Base-by-base conservation (phyloP, 2,888 invertebrate genomes). In the Crematogaster levior region DNA sequence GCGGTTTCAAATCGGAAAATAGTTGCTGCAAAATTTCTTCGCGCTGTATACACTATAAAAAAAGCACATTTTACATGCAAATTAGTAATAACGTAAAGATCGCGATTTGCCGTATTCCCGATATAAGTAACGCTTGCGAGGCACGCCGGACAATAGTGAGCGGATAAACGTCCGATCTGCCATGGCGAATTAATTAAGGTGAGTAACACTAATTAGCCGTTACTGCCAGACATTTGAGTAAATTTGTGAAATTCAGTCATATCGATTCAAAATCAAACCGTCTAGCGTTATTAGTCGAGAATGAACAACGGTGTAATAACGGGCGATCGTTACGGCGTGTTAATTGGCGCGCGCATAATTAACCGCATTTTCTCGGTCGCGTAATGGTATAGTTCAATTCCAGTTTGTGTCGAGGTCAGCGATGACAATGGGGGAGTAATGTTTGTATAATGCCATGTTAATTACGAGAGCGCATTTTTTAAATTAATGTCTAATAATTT, bases 331-430 rank as follows among this genome's bases (percentile, higher is more conserved):
- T 68, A 56, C 30, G 10, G 34, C 43, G 68, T 30, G 30, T 43
- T 70, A 79, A 79, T 79, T 70, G 77, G 30, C 43, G 5, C 27
- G 34, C 56, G 68, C 43, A 40, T 77, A 77, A 77, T 68, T 77
- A 77, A 77, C 68, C 77, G 68, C 56, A 53, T 68, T 79, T 70
- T 70, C 77, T 68, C 70, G 70, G 12, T 58, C 30, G 6, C 56
- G 2, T 27, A 18, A 46, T 56, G 34, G 5, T 68, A 34, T 15
- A 43, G 30, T 79, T 58, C 43, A 43, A 56, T 70, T 34, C 43
- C 43, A 7, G 34, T 21, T 51, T 34, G 30, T 24, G 18, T 56
- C 77, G 56, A 70, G 43, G 75, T 75, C 27, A 3, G 27, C 18
- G 0, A 46, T 79, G 18, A 24, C 56, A 34, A 46, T 70, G 30